Evolutionary conservation across 2,888 invertebrate species (phyloP).

Genomic region (Ectropis crepuscularia): DNA sequence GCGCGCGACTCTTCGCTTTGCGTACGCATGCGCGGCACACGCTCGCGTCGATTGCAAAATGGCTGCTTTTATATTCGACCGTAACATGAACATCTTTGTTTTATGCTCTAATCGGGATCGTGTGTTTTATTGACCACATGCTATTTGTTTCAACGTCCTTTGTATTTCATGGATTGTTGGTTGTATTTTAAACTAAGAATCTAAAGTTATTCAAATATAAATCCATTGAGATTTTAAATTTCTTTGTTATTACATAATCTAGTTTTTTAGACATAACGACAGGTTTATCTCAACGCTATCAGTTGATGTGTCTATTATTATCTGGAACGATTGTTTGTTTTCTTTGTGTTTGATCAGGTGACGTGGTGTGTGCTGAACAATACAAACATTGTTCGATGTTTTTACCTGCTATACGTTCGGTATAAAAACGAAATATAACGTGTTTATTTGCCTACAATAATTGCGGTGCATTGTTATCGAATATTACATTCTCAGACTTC

Average conservation of each 20-base stretch:
- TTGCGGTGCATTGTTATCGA: constrained; percentile 14
- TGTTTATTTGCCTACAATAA: constrained; percentile 12
- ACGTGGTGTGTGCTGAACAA: constrained; percentile 29
- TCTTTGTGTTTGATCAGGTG: constrained; percentile 28
- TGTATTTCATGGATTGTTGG: neutral
- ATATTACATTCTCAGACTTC: neutral
- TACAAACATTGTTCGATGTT: constrained; percentile 31
- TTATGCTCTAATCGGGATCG: constrained; percentile 27
- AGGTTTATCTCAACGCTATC: constrained; percentile 23
- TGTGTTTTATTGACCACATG: constrained; percentile 6
- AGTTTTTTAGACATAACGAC: constrained; percentile 5
- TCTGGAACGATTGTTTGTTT: constrained; percentile 30
- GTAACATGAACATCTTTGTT: constrained; percentile 46
- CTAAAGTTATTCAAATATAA: no score
- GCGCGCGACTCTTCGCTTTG: constrained; percentile 47
- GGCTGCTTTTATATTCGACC: constrained; percentile 56
- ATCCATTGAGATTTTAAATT: no score
- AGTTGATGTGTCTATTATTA: constrained; percentile 19
- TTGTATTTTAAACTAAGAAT: neutral
- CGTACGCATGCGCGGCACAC: constrained; percentile 49
- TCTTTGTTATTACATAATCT: no score
- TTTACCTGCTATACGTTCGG: constrained; percentile 29
- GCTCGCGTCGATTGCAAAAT: constrained; percentile 61
- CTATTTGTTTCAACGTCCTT: neutral
- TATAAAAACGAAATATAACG: constrained; percentile 9